phyloP scores from a whole-genome alignment of 2,113 vertebrate species.

The Oncorhynchus clarkii region DNA sequence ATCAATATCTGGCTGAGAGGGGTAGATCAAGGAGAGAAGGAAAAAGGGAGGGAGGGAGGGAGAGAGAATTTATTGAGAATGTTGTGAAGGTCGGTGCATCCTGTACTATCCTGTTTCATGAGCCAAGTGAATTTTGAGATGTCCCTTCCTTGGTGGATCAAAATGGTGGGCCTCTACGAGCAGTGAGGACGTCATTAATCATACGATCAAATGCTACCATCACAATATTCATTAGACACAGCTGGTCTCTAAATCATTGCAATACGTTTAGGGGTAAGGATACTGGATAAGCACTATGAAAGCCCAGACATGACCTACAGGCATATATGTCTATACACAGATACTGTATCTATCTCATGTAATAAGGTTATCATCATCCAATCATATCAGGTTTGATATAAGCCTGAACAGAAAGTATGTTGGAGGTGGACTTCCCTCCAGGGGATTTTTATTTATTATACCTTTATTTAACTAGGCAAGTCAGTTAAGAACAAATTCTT shows the following conservation, averaged over 20 bases:
- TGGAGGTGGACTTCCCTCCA: background rate
- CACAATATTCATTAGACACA: background rate
- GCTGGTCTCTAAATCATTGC: background rate
- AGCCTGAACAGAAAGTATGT: background rate
- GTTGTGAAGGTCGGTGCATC: conserved; percentile 43
- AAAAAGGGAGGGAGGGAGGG: background rate
- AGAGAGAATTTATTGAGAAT: background rate
- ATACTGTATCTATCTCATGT: background rate
- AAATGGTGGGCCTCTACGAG: conserved; percentile 9
- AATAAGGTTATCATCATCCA: background rate
- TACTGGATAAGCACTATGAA: background rate
- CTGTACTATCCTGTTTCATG: conserved; percentile 12
- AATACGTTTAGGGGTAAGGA: background rate
- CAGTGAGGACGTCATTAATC: background rate
- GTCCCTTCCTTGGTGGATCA: background rate
- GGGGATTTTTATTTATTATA: background rate
- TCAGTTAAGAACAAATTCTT: no score
- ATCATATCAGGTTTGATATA: background rate
- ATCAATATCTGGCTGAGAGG: conserved; percentile 16
- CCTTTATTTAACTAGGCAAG: no score
- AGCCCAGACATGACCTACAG: background rate
- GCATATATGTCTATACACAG: background rate
- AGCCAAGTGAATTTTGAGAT: conserved; percentile 7
- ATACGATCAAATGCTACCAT: background rate
- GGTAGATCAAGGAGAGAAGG: background rate